Evolutionary conservation across 1,140 invertebrate genomes (phyloP), one percentile per base, ranked within the genome.

Genomic region (Anagrus nilaparvatae): DNA sequence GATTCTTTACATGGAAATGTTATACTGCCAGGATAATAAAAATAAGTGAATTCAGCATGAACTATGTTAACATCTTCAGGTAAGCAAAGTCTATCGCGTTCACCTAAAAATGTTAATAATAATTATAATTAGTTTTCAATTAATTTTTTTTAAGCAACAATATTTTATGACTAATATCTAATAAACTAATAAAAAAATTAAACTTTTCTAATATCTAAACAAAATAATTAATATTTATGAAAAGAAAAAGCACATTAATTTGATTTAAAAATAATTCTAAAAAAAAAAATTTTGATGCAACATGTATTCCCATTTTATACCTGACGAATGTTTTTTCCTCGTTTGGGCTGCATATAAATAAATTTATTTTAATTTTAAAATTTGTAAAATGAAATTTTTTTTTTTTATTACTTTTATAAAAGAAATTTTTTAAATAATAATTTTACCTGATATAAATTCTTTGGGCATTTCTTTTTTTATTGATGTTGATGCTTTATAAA

Each of bases 11-110:
- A 71, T 65, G 92, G 92, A 75, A 93, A 95, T 48, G 83, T 81
- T 30, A 87, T 79, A 56, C 92, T 89, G 33, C 88, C 90, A 9
- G 93, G 91, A 71, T 96, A 97, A 64, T 95, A 98, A 68, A 94
- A 99, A 56, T 92, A 89, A 2, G 91, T 94, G 53, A 95, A 89
- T 60, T 98, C 95, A 3, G 93, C 80, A 68, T 98, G 94, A 23
- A 98, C 57, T 30, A 92, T 79, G 27, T 86, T 84, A 44, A 90
- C 82, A 58, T 95, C 89, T 28, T 82, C 78, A 7, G 93, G 92
- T 49, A 96, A 72, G 33, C 80, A 80, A 50, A 88, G 79, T 32
- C 77, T 73, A 53, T 81, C 84, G 61, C 87, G 81, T 63, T 96
- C 92, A 41, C 88, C 90, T 76, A 47, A 61, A 50, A 55, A 59